phyloP scores from a whole-genome alignment of 2,113 vertebrate genomes.

The Danio rerio region DNA sequence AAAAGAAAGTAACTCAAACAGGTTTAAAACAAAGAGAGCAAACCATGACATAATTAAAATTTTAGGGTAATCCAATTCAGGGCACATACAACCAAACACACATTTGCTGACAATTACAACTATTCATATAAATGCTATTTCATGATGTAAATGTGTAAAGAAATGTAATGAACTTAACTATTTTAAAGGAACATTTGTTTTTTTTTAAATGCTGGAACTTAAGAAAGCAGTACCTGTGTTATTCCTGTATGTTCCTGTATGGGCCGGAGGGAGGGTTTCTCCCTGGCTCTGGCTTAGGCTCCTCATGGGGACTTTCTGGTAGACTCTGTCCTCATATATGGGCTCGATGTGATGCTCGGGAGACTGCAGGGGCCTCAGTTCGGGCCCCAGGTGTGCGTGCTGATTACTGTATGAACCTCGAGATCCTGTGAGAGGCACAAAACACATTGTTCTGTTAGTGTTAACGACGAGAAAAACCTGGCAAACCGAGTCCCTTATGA shows the following conservation, averaged over 20 bases:
- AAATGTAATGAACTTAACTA: no score
- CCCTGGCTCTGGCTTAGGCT: conserved; percentile 97
- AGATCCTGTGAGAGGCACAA: conserved; percentile 80
- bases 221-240: conserved; percentile 84
- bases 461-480: not conserved
- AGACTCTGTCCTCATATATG: conserved; percentile 96
- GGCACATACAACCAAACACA: no score
- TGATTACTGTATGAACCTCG: conserved; percentile 95
- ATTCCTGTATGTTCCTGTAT: conserved; percentile 89
- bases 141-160: no score
- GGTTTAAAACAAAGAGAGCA: no score
- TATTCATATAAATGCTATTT: no score
- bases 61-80: no score
- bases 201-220: no score
- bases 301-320: conserved; percentile 97
- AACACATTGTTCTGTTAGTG: not conserved
- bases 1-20: no score
- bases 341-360: conserved; percentile 97
- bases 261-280: conserved; percentile 85
- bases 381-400: conserved; percentile 88
- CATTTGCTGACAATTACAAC: no score
- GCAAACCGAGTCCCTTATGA: not conserved
- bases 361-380: conserved; percentile 93
- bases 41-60: no score
- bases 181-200: no score